phyloP scores from a whole-genome alignment of 2,888 invertebrate species.

The Timandra comae region DNA sequence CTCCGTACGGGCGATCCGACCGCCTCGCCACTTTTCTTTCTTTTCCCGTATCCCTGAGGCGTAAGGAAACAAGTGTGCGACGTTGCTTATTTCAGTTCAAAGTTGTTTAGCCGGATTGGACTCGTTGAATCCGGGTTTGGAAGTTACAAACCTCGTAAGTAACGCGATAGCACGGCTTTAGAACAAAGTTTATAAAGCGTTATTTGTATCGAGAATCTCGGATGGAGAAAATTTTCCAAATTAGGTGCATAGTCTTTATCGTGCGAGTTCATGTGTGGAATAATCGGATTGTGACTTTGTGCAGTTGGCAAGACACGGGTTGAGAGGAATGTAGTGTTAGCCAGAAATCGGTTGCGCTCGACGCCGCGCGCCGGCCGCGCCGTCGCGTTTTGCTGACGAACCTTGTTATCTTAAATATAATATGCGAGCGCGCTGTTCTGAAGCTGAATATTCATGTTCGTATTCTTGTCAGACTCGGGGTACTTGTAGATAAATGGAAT shows the following conservation, averaged over 20 bases:
- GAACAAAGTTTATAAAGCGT: slow-evolving; percentile 27
- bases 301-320: slow-evolving; percentile 42
- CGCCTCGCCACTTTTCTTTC: slow-evolving; percentile 47
- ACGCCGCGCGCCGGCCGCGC: slow-evolving; percentile 25
- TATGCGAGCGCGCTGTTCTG: slow-evolving; percentile 45
- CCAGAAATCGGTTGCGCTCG: slow-evolving; percentile 41
- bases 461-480: slow-evolving; percentile 37
- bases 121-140: slow-evolving; percentile 56
- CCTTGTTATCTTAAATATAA: slow-evolving; percentile 66
- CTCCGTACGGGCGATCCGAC: slow-evolving; percentile 30
- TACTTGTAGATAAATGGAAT: slow-evolving; percentile 26
- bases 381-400: slow-evolving; percentile 61
- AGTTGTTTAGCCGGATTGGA: slow-evolving; percentile 64
- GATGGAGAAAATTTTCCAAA: slow-evolving; percentile 6
- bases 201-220: slow-evolving; percentile 8
- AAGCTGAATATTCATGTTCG: slow-evolving; percentile 66
- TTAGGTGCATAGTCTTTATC: slow-evolving; percentile 4
- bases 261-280: slow-evolving; percentile 10
- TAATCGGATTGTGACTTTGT: slow-evolving; percentile 21
- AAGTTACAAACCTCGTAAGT: slow-evolving; percentile 46
- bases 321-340: slow-evolving; percentile 36
- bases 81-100: slow-evolving; percentile 61
- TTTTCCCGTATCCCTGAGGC: slow-evolving; percentile 47
- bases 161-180: slow-evolving; percentile 25
- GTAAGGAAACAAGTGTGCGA: slow-evolving; percentile 56